A percentile compares a stretch with the other conserved stretches of the same genome.
phyloP scores from a whole-genome alignment of 2,888 invertebrate genomes.

The Diarsia dahlii region DNA sequence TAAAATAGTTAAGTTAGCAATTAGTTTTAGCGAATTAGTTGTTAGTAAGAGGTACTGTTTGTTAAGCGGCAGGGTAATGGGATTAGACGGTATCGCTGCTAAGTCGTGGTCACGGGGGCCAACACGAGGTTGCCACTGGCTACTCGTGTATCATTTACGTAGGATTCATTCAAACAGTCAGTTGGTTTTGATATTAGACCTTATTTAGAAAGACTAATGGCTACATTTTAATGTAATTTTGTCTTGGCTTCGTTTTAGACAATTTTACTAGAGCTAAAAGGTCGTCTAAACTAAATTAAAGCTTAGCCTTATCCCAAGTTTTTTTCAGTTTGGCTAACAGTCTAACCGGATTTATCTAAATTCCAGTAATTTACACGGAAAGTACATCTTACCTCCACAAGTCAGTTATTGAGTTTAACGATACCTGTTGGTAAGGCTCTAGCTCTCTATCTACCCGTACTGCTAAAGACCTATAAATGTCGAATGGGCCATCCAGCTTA shows the following conservation, averaged over 20 bases:
- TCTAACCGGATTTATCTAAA: not conserved
- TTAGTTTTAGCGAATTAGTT: constrained; percentile 54
- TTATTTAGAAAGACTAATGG: not conserved
- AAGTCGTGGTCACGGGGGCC: constrained; percentile 59
- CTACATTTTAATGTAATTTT: too few species aligned
- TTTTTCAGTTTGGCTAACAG: not conserved
- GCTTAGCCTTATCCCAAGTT: too few species aligned
- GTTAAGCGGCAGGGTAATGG: constrained; percentile 65
- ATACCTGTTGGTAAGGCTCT: not conserved
- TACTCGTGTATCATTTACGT: not conserved
- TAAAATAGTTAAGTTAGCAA: constrained; percentile 29
- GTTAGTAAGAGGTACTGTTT: constrained; percentile 56
- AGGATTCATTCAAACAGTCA: constrained; percentile 20
- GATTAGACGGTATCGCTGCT: constrained; percentile 63
- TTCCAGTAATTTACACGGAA: not conserved
- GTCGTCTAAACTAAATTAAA: not conserved
- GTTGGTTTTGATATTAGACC: not conserved
- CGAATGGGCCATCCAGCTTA: not conserved
- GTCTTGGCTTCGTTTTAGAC: not conserved
- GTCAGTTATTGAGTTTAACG: not conserved
- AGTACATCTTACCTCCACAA: not conserved
- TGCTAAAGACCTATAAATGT: not conserved
- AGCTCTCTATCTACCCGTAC: not conserved
- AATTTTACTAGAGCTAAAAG: not conserved
- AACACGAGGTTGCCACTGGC: constrained; percentile 46